Percentiles rank a stretch among this genome's conserved stretches.
phyloP scores from a whole-genome alignment of 2,113 vertebrate species.

The Cardinalis cardinalis region DNA sequence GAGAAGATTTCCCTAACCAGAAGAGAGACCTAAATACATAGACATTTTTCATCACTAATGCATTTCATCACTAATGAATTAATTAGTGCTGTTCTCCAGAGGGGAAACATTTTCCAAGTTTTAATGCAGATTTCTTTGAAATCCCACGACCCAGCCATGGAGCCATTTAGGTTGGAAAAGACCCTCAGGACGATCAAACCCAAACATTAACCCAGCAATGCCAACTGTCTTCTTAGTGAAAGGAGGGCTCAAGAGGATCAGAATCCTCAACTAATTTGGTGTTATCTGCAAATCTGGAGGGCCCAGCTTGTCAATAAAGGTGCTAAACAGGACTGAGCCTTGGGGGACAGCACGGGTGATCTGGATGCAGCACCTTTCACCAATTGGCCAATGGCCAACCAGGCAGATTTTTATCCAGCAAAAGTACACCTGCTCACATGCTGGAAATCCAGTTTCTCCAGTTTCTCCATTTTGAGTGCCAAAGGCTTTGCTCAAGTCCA shows the following conservation, averaged over 20 bases:
- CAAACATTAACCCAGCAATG: background rate
- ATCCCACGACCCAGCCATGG: background rate
- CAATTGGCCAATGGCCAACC: rapidly evolving
- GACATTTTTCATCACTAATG: slow-evolving; percentile 7
- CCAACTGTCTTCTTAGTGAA: rapidly evolving
- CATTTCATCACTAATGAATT: slow-evolving; percentile 54
- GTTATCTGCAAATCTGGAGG: background rate
- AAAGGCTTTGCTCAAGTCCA: background rate
- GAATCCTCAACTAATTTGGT: background rate
- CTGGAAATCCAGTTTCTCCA: background rate
- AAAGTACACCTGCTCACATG: background rate
- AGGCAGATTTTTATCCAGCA: background rate
- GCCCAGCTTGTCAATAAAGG: too few species aligned
- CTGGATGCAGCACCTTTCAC: background rate
- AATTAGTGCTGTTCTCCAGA: slow-evolving; percentile 28
- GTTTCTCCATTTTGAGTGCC: too few species aligned
- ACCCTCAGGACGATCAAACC: background rate
- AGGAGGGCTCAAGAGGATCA: background rate
- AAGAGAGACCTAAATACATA: slow-evolving; percentile 39
- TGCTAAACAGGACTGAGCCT: background rate
- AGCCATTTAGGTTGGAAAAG: background rate
- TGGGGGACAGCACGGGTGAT: background rate
- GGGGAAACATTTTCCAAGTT: background rate
- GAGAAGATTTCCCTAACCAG: slow-evolving; percentile 38
- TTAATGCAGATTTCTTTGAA: slow-evolving; percentile 11